Conservation (phyloP, 1,140 invertebrate genomes). For the Trichoplusia ni region DNA sequence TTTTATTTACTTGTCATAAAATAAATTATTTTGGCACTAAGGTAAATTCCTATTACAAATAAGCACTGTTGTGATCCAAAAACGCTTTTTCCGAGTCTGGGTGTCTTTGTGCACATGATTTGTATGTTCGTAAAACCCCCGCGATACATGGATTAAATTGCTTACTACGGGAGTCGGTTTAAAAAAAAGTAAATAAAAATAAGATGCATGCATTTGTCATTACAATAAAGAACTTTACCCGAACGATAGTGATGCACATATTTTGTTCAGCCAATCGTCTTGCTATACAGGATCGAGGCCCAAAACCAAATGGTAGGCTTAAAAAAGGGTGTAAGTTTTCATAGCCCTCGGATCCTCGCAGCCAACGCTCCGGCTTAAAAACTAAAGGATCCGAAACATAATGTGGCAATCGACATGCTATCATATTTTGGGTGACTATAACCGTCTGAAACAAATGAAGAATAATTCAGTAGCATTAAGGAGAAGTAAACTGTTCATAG, state of each 20-base stretch:
- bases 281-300: slow-evolving; percentile 93
- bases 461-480: not conserved
- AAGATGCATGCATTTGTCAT: no score
- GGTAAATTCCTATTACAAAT: no score
- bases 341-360: slow-evolving; percentile 77
- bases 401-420: slow-evolving; percentile 86
- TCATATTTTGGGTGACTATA: slow-evolving; percentile 93
- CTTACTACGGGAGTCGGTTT: no score
- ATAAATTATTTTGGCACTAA: no score
- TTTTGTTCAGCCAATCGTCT: slow-evolving; percentile 94
- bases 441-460: slow-evolving; percentile 86
- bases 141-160: no score
- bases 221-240: slow-evolving; percentile 80
- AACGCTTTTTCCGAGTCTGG: no score
- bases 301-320: slow-evolving; percentile 94
- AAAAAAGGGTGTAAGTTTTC: slow-evolving; percentile 88
- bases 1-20: no score
- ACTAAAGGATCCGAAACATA: slow-evolving; percentile 86
- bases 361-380: slow-evolving; percentile 91
- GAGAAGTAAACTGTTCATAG: no score
- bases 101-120: no score
- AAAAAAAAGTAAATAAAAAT: no score
- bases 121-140: no score
- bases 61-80: no score
- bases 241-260: slow-evolving; percentile 89